Base-by-base conservation (phyloP, 1,140 invertebrate genomes). In the Drosophila sulfurigaster region DNA sequence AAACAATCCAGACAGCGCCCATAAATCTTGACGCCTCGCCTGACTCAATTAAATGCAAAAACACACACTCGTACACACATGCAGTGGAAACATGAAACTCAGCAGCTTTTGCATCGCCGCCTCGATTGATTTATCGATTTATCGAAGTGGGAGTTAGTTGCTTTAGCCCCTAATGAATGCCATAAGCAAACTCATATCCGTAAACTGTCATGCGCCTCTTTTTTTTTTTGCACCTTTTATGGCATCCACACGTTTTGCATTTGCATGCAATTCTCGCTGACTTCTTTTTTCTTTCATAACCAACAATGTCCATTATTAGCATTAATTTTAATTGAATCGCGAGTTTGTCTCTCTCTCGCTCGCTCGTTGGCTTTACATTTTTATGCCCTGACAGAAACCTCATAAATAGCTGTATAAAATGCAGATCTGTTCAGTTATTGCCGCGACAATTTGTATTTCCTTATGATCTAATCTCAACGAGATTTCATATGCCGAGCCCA, bases 1-100 rank as follows among this genome's bases (percentile, higher is more conserved):
- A 41, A 48, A 32, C 64, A 52, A 58, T 45, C 43, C 66, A 60
- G 63, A 71, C 78, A 43, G 58, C 54, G 54, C 73, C 58, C 63
- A 74, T 83, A 82, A 83, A 83, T 82, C 81, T 71, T 76, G 57
- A 74, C 64, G 70, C 71, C 64, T 74, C 57, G 65, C 57, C 65
- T 74, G 65, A 68, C 71, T 74, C 71, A 68, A 74, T 74, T 74
- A 62, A 74, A 35, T 35, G 11, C 43, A 46, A 13, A 57, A 1
- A 11, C 28, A 48, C 1, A 60, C 10, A 43, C n/a, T 15, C 13
- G 15, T 3, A n/a, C 4, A 6, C n/a, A 16, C 15, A 48, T 7
- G 10, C 35, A 38, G 7, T 38, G 10, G 52, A 46, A 46, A 48
- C 28, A 45, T 67, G 52, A 58, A 57, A 49, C 69, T 71, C 60